Percentiles rank a stretch among this genome's conserved stretches.
These are phyloP conservation scores for Gopherus flavomarginatus DNA, from an alignment of 2,113 vertebrate genomes.

Conservation along the genomic window DNA sequence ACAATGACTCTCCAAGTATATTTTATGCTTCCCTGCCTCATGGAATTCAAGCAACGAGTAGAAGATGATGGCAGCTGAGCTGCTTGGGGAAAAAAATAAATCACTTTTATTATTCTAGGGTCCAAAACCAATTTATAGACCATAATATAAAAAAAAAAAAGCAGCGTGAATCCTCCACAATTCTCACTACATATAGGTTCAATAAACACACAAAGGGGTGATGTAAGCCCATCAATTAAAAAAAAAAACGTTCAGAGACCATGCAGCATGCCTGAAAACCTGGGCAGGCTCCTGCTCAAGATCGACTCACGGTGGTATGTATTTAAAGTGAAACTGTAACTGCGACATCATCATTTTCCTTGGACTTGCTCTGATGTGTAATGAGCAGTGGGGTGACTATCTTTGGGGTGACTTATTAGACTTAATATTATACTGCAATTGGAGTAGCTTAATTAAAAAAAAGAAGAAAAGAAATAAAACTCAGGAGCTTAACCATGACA, in stretches of 20 bases:
- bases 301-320: slow-evolving; percentile 26
- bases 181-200: no score
- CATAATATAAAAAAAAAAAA: no score
- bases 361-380: slow-evolving; percentile 45
- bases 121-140: no score
- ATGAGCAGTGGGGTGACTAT: slow-evolving; percentile 8
- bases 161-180: no score
- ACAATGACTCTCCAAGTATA: no score
- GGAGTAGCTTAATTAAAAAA: slow-evolving; percentile 56
- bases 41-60: no score
- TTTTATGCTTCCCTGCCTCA: no score
- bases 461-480: background rate
- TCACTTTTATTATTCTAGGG: no score
- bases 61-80: no score
- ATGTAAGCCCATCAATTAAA: background rate
- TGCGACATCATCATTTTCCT: slow-evolving; percentile 49
- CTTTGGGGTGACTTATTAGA: slow-evolving; percentile 55
- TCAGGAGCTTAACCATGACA: slow-evolving; percentile 48
- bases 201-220: background rate
- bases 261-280: slow-evolving; percentile 6
- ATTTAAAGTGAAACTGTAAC: slow-evolving; percentile 45
- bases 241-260: background rate
- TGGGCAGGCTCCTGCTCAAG: background rate
- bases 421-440: slow-evolving; percentile 67
- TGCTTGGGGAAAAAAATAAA: no score